Conservation (phyloP, 2,888 invertebrate species). For the Gari tellinella region DNA sequence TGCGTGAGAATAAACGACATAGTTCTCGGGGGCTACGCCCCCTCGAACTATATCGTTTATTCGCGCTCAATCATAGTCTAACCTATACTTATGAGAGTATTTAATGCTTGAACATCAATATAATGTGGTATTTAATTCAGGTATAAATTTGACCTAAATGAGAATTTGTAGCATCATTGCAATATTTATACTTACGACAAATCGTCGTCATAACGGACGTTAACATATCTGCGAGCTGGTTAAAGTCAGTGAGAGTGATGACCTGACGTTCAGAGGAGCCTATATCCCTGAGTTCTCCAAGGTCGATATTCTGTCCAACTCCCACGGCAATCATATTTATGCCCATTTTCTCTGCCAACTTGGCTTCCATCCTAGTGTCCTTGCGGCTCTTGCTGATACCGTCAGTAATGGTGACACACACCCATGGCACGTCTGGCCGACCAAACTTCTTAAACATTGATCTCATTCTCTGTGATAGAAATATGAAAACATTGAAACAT, state of each 20-base stretch:
- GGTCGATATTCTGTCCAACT: conserved; percentile 79
- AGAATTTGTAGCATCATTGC: too few species aligned
- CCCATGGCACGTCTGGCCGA: conserved; percentile 78
- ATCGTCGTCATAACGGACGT: conserved; percentile 50
- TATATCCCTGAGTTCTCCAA: conserved; percentile 74
- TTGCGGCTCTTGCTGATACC: conserved; percentile 78
- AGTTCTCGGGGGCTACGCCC: too few species aligned
- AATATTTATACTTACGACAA: conserved; percentile 56
- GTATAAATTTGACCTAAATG: too few species aligned
- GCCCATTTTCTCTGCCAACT: conserved; percentile 78
- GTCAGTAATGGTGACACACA: conserved; percentile 83
- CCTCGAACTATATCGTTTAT: too few species aligned
- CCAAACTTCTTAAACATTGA: conserved; percentile 45
- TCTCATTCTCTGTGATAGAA: conserved; percentile 56
- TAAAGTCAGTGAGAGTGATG: conserved; percentile 47
- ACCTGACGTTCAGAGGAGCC: conserved; percentile 67
- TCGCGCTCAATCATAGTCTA: too few species aligned
- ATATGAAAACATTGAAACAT: too few species aligned
- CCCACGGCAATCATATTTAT: conserved; percentile 83
- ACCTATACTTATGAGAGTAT: too few species aligned
- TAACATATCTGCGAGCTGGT: conserved; percentile 51
- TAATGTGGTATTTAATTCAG: too few species aligned
- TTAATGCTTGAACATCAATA: too few species aligned
- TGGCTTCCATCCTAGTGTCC: conserved; percentile 81
- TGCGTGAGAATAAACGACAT: too few species aligned